A percentile compares a stretch with the other conserved stretches of the same genome.
These are phyloP conservation scores for Carapus acus DNA, from an alignment of 2,797 vertebrate species.

Conservation along the genomic window DNA sequence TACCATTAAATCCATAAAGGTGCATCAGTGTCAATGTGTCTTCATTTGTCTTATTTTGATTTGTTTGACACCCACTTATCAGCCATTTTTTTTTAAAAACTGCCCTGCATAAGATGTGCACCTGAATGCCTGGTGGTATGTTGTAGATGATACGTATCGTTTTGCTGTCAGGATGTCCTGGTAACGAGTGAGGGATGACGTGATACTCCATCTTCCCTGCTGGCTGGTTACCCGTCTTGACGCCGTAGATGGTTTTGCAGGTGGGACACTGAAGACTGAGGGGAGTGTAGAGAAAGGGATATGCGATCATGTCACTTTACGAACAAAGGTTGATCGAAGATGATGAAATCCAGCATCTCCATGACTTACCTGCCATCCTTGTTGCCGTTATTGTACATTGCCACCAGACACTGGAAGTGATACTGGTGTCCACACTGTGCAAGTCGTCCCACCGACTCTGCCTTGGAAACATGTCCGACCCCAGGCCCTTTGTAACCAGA, in stretches of 20 bases:
- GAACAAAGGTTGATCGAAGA: neutral
- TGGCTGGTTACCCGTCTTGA: conserved; percentile 75
- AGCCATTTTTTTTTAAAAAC: no score
- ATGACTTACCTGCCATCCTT: conserved; percentile 74
- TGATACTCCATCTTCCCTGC: conserved; percentile 79
- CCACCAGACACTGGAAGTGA: conserved; percentile 89
- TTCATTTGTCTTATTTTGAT: no score
- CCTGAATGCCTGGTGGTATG: conserved; percentile 88
- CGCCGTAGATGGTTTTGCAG: conserved; percentile 76
- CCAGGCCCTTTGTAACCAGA: conserved; percentile 87
- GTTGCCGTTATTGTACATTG: conserved; percentile 94
- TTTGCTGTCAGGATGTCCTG: conserved; percentile 88
- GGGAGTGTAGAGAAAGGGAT: neutral
- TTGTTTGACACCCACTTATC: no score
- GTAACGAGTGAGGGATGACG: conserved; percentile 80
- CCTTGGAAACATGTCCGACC: conserved; percentile 62
- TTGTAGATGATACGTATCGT: conserved; percentile 95
- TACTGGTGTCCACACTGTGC: conserved; percentile 84
- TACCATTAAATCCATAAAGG: no score
- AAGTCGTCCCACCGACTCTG: conserved; percentile 84
- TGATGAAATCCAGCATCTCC: neutral
- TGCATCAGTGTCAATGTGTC: no score
- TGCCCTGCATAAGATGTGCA: conserved; percentile 15
- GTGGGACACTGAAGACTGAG: conserved; percentile 75
- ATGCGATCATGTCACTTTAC: neutral